Percentiles rank a stretch among this genome's conserved stretches.
These are phyloP conservation scores for Meandrina meandrites DNA, from an alignment of 92 coral and sea anemone genomes.

Conservation along the genomic window DNA sequence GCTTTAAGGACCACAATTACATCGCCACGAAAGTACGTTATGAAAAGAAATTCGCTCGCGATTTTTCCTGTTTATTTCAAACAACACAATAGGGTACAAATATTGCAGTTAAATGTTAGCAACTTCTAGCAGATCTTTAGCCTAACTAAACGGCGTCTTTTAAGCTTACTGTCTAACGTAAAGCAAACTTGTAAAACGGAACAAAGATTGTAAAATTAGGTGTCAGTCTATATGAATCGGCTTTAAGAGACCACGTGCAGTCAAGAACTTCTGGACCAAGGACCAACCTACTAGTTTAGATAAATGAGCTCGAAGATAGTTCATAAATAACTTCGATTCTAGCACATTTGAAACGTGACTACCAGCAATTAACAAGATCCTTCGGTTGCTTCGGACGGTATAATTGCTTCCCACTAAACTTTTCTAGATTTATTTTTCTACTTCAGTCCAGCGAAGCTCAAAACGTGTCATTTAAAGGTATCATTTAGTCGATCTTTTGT, in stretches of 20 bases:
- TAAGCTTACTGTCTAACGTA: conserved; percentile 3
- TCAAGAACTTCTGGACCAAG: not conserved
- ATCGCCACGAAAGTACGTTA: conserved; percentile 2
- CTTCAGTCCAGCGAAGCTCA: not conserved
- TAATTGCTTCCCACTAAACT: not conserved
- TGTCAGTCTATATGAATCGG: not conserved
- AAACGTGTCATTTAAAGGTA: conserved; percentile 46
- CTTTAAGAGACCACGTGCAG: conserved; percentile 27
- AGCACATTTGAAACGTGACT: not conserved
- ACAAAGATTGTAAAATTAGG: conserved; percentile 1
- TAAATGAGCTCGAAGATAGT: not conserved
- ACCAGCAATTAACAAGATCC: not conserved
- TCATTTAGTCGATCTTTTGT: conserved; percentile 22
- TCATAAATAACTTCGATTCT: not conserved
- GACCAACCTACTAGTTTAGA: conserved; percentile 15
- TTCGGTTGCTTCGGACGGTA: not conserved
- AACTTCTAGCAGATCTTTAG: not conserved
- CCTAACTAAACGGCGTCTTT: not conserved
- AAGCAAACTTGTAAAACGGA: not conserved
- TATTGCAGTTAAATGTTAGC: not conserved
- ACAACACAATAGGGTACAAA: conserved; percentile 21
- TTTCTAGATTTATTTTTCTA: not conserved
- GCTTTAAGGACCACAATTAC: not conserved
- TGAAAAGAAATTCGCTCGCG: not conserved
- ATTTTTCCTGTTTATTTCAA: conserved; percentile 30